Base-by-base conservation (phyloP, 2,888 invertebrate genomes). In the Noctua comes region DNA sequence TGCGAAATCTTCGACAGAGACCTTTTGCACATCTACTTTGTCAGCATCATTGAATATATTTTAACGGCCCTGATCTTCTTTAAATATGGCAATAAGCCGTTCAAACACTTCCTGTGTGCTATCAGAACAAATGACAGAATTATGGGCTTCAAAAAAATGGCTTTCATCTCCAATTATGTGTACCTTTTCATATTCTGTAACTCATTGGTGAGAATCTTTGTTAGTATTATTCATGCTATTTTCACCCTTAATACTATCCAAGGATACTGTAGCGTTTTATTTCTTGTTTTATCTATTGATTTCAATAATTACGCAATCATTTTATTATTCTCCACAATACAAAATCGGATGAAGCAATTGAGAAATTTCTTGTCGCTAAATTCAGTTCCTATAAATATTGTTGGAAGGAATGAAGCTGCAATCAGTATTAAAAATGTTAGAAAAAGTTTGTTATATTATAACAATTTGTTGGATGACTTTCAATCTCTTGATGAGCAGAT, bases 401-500 rank as follows among this genome's bases (percentile, higher is more conserved):
- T 80, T 24, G 71, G 75, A 1, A 31, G n/a, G 10, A 74, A 73
- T 43, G 57, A 76, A 10, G 24, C 77, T 1, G 27, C 46, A 0
- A 36, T 24, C 1, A 79, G 70, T 57, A 18, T 82, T 3, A 73
- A 57, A 48, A 70, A 79, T 36, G 40, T 76, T 11, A 83, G 78
- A 24, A 78, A 76, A 27, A 77, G 83, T 74, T 68, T 86, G 72
- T 70, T 72, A 31, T 75, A 86, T 54, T 88, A 88, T 21, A 75
- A 76, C 27, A 77, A 76, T 57, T 59, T 77, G 24, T 64, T 76
- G 43, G 64, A 76, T 76, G 51, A 43, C 40, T 51, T 75, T 51
- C 40, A 51, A 7, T 27, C 6, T 18, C 1, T 76, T 64, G 43
- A 76, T 10, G 24, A 43, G 10, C 68, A n/a, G 11, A 24, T 77